These are phyloP conservation scores for Sinotaia quadrata DNA, from an alignment of 2,888 invertebrate species.

Conservation along the genomic window DNA sequence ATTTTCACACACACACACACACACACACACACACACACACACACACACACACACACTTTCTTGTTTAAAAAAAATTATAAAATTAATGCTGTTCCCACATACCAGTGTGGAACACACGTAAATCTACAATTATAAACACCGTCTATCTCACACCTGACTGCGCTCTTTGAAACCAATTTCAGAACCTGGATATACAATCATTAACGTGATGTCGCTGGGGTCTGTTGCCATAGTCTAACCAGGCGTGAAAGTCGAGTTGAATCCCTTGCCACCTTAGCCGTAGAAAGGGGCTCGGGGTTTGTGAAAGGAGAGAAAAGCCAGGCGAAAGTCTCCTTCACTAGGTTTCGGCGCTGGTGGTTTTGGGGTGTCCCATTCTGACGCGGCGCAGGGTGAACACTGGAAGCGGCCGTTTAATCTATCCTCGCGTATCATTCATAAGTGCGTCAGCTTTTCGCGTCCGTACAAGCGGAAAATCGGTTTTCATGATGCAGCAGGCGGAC, in stretches of 20 bases:
- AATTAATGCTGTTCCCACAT: no score
- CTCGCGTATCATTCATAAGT: slow-evolving; percentile 16
- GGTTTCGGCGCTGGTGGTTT: not conserved
- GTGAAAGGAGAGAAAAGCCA: slow-evolving; percentile 10
- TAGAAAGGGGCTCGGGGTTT: not conserved
- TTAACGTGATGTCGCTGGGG: not conserved
- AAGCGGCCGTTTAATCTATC: slow-evolving; percentile 16
- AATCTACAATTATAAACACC: no score
- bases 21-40: no score
- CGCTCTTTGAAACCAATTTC: no score
- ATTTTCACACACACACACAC: no score
- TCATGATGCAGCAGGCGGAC: slow-evolving; percentile 16
- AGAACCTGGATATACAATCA: not conserved
- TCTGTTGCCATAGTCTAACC: slow-evolving; percentile 1
- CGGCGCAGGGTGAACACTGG: slow-evolving; percentile 15
- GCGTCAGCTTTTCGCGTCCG: slow-evolving; percentile 15
- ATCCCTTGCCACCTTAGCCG: slow-evolving; percentile 13
- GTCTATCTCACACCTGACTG: no score
- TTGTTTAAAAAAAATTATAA: no score
- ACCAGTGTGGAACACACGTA: no score
- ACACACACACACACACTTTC: no score
- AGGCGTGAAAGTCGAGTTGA: slow-evolving; percentile 23
- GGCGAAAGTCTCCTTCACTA: not conserved
- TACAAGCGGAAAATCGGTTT: slow-evolving; percentile 25
- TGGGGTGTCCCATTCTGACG: not conserved